Evolutionary conservation across 2,113 vertebrate species (phyloP).

Genomic region (Chloroceryle aenea): DNA sequence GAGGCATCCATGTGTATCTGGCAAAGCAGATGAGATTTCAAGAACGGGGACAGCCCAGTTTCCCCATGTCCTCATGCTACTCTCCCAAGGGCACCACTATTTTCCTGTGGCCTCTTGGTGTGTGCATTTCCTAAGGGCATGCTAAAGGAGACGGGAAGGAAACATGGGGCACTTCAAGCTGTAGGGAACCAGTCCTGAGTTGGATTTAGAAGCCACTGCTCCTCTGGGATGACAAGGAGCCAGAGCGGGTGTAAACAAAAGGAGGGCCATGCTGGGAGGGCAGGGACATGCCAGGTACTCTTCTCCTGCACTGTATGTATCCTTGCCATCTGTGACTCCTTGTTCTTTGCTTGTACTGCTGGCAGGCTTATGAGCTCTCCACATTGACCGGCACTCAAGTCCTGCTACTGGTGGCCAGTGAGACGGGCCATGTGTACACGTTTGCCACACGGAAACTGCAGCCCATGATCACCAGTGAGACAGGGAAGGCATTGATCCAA

Average conservation of each 20-base stretch:
- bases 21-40: neutral
- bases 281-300: accelerated
- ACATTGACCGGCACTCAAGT: constrained; percentile 98
- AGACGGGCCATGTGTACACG: constrained; percentile 97
- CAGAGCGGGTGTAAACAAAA: neutral
- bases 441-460: constrained; percentile 98
- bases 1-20: neutral
- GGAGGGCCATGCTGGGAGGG: accelerated
- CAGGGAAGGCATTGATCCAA: constrained; percentile 97
- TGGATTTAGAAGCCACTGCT: neutral
- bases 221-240: neutral
- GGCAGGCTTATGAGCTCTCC: constrained; percentile 95
- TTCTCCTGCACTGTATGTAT: accelerated
- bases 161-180: neutral
- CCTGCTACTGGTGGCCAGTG: constrained; percentile 94
- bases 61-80: accelerated
- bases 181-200: neutral
- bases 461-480: constrained; percentile 99
- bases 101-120: neutral
- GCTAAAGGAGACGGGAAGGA: neutral
- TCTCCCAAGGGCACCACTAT: neutral
- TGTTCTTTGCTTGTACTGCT: neutral
- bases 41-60: neutral
- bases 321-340: neutral
- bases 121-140: neutral